Percentiles rank a stretch among this genome's conserved stretches.
These are phyloP conservation scores for Drosophila peninsularis DNA, from an alignment of 2,888 invertebrate species.

Conservation along the genomic window DNA sequence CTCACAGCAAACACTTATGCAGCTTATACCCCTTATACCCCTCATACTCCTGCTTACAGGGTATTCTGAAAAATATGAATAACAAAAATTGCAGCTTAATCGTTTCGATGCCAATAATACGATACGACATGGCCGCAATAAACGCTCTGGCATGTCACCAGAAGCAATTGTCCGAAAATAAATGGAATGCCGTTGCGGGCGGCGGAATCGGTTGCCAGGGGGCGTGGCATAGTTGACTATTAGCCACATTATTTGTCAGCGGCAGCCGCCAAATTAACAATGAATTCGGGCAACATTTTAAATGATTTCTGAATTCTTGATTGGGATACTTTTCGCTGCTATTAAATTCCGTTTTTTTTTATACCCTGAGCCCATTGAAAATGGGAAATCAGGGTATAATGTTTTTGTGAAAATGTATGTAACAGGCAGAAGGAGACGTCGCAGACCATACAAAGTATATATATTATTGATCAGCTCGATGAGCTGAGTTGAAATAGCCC, in stretches of 20 bases:
- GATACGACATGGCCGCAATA: conserved; percentile 54
- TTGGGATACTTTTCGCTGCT: conserved; percentile 9
- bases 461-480: too few relatives aligned
- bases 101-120: conserved; percentile 54
- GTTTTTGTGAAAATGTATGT: too few relatives aligned
- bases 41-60: neutral
- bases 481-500: too few relatives aligned
- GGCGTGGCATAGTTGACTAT: neutral
- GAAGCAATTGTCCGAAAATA: conserved; percentile 21
- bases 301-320: conserved; percentile 33
- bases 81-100: conserved; percentile 16
- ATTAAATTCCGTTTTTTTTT: neutral
- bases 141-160: conserved; percentile 41
- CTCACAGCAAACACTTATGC: too few relatives aligned
- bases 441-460: too few relatives aligned
- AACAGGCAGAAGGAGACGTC: too few relatives aligned
- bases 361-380: too few relatives aligned
- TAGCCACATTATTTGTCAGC: conserved; percentile 5
- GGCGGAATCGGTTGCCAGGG: neutral
- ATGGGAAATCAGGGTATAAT: too few relatives aligned
- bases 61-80: conserved; percentile 19
- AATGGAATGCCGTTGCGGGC: conserved; percentile 13
- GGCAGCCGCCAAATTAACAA: conserved; percentile 28
- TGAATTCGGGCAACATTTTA: conserved; percentile 9
- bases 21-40: neutral